phyloP scores from a whole-genome alignment of 2,797 vertebrate genomes.

The Galaxias olidus region DNA sequence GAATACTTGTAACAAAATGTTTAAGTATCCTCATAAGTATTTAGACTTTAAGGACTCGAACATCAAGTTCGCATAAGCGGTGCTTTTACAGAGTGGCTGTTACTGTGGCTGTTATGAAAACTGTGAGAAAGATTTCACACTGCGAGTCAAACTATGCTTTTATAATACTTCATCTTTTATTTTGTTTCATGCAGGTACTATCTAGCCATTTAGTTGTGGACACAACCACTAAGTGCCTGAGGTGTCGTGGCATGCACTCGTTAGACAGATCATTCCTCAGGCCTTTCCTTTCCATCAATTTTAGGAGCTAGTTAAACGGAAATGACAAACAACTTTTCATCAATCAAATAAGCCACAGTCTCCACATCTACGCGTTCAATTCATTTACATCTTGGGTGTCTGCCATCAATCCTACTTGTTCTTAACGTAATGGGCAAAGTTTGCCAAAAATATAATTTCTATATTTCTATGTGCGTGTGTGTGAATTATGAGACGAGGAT shows the following conservation, averaged over 20 bases:
- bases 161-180: neutral
- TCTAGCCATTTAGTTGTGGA: neutral
- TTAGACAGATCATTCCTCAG: slow-evolving; percentile 36
- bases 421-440: slow-evolving; percentile 33
- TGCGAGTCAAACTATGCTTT: neutral
- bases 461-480: too few species aligned
- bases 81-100: too few species aligned
- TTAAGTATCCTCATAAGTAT: too few species aligned
- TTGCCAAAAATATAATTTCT: neutral
- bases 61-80: too few species aligned
- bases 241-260: slow-evolving; percentile 9
- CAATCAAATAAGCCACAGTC: slow-evolving; percentile 32
- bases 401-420: slow-evolving; percentile 24
- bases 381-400: slow-evolving; percentile 33
- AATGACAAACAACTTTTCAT: slow-evolving; percentile 43
- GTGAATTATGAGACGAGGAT: slow-evolving; percentile 7
- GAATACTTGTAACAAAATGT: too few species aligned
- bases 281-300: slow-evolving; percentile 47
- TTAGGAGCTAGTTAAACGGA: slow-evolving; percentile 50
- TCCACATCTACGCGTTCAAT: slow-evolving; percentile 23
- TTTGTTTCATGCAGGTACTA: neutral
- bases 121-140: too few species aligned
- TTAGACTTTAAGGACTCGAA: too few species aligned
- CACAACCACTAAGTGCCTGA: neutral
- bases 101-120: too few species aligned